Conservation (phyloP, 2,113 vertebrate genomes). For the Sprattus sprattus region DNA sequence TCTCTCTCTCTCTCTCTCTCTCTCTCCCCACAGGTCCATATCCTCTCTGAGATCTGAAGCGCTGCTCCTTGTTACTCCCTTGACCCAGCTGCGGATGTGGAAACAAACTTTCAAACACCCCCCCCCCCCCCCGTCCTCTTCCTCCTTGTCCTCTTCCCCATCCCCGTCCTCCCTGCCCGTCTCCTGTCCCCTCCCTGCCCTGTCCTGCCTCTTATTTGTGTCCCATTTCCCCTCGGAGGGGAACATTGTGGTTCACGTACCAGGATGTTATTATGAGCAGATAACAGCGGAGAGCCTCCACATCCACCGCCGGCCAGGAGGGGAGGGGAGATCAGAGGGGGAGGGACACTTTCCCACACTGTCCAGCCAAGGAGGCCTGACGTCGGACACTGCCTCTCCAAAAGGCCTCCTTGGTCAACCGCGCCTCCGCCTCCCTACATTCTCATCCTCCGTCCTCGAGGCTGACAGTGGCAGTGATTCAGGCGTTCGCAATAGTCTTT, state of each 20-base stretch:
- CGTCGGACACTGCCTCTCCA: slow-evolving; percentile 23
- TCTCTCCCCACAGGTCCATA: background rate
- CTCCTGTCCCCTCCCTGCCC: slow-evolving; percentile 12
- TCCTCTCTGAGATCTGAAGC: background rate
- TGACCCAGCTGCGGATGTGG: slow-evolving; percentile 16
- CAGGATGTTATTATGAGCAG: slow-evolving; percentile 56
- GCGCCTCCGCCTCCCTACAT: background rate
- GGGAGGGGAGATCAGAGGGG: slow-evolving; percentile 4
- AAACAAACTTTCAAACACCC: background rate
- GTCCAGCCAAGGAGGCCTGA: slow-evolving; percentile 26
- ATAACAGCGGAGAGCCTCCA: slow-evolving; percentile 43
- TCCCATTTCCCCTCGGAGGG: slow-evolving; percentile 37
- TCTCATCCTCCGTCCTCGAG: background rate
- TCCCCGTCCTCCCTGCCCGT: background rate
- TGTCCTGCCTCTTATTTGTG: slow-evolving; percentile 32
- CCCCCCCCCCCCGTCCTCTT: background rate
- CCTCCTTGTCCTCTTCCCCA: background rate
- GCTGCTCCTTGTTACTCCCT: background rate
- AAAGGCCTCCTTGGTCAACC: background rate
- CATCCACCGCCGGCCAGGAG: slow-evolving; percentile 31
- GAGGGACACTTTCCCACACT: slow-evolving; percentile 48
- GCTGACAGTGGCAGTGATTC: slow-evolving; percentile 17
- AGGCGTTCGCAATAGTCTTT: background rate
- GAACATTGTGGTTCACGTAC: slow-evolving; percentile 43
- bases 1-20: background rate